These are phyloP conservation scores for Campylomormyrus tamandua DNA, from an alignment of 2,113 vertebrate genomes.

Conservation along the genomic window DNA sequence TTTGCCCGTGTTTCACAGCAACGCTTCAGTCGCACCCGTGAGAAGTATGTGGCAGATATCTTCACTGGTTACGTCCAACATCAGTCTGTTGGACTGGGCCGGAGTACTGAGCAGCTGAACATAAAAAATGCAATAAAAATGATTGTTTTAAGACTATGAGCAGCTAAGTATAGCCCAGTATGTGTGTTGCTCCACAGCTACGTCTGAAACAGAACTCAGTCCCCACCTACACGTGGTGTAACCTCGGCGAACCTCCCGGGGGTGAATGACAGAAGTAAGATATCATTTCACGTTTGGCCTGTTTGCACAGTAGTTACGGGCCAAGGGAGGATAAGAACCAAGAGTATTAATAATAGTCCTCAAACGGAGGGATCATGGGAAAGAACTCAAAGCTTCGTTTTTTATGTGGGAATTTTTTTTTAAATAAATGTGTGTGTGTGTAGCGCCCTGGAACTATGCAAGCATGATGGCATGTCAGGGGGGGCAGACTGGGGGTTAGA, in stretches of 20 bases:
- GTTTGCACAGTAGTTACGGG: conserved; percentile 25
- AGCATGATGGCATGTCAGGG: not conserved
- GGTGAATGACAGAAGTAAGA: conserved; percentile 39
- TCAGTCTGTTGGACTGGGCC: not conserved
- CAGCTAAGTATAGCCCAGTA: not conserved
- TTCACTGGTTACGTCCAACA: not conserved
- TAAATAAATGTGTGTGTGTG: not conserved
- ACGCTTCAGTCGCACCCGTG: not conserved
- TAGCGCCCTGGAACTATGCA: not conserved
- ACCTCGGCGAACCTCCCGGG: conserved; percentile 43
- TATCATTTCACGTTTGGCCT: conserved; percentile 41
- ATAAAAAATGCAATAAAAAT: not conserved
- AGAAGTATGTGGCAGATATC: not conserved
- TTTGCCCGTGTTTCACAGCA: not conserved
- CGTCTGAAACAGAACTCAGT: conserved; percentile 18
- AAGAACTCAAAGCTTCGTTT: not conserved
- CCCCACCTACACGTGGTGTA: conserved; percentile 40
- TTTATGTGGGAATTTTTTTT: not conserved
- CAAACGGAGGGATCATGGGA: not conserved
- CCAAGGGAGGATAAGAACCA: conserved; percentile 29
- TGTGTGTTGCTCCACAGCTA: not conserved
- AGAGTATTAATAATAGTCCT: conserved; percentile 26
- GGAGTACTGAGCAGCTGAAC: not conserved
- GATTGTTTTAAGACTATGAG: not conserved
- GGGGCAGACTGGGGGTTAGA: not conserved